Evolutionary conservation across 2,888 invertebrate species (phyloP).

Genomic region (Strigamia maritima): DNA sequence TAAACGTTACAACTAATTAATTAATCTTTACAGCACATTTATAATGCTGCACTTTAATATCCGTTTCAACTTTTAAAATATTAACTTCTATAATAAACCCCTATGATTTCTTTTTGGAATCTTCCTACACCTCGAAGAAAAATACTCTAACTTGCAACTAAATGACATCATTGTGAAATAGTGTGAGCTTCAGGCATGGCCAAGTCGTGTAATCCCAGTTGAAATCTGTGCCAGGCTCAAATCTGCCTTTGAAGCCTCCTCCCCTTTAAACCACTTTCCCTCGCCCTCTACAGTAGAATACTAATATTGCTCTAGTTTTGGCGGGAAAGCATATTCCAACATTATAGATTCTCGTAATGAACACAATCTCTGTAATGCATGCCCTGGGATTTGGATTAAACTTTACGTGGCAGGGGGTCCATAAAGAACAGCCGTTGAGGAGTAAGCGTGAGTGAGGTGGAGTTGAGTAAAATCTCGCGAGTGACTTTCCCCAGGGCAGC

Average conservation of each 20-base stretch:
- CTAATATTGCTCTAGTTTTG: conserved; percentile 32
- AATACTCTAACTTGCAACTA: conserved; percentile 22
- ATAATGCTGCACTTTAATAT: no score
- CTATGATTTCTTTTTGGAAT: conserved; percentile 21
- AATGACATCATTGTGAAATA: conserved; percentile 32
- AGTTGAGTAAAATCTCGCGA: conserved; percentile 34
- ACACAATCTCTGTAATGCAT: conserved; percentile 32
- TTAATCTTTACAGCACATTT: no score
- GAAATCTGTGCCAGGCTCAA: conserved; percentile 30
- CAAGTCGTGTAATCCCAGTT: conserved; percentile 22
- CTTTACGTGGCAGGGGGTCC: conserved; percentile 34
- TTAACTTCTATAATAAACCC: not conserved
- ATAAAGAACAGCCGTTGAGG: conserved; percentile 34
- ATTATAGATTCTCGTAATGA: conserved; percentile 34
- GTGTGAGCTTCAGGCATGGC: conserved; percentile 30
- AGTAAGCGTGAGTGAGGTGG: conserved; percentile 21
- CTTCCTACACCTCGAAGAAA: conserved; percentile 28
- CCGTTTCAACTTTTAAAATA: not conserved
- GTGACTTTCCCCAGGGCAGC: conserved; percentile 34
- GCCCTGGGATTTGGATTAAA: conserved; percentile 34
- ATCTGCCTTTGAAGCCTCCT: conserved; percentile 29
- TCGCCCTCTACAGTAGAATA: conserved; percentile 8
- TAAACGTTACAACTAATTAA: no score
- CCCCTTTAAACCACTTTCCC: not conserved
- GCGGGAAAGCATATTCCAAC: conserved; percentile 25